Evolutionary conservation across 2,113 vertebrate species (phyloP).

Genomic region (Ginglymostoma cirratum): DNA sequence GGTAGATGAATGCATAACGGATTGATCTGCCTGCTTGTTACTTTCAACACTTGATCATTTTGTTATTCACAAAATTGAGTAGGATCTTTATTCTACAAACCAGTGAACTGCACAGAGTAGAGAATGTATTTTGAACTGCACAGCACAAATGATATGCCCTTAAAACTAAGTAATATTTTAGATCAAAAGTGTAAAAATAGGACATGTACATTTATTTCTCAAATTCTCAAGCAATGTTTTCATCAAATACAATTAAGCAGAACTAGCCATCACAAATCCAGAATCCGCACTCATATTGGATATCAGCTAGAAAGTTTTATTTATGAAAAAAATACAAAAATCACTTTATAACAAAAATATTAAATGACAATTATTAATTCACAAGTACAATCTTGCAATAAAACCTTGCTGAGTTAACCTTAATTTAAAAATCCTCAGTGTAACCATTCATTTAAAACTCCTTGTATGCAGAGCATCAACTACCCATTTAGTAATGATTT

Average conservation of each 20-base stretch:
- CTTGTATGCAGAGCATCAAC: background rate
- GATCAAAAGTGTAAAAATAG: background rate
- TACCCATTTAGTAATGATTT: constrained; percentile 18
- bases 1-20: too few species aligned
- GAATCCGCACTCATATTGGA: background rate
- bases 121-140: background rate
- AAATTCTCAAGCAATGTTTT: background rate
- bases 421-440: constrained; percentile 21
- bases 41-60: background rate
- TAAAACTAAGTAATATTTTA: background rate
- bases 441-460: constrained; percentile 21
- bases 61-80: background rate
- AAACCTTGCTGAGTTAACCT: background rate
- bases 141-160: background rate
- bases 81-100: background rate
- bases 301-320: background rate
- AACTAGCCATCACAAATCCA: background rate
- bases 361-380: background rate
- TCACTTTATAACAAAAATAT: constrained; percentile 7
- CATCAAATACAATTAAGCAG: background rate
- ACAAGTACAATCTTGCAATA: background rate
- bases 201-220: background rate
- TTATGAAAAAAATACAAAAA: constrained; percentile 11
- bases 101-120: background rate
- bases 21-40: background rate